phyloP scores from a whole-genome alignment of 2,888 invertebrate genomes.

The Rhogogaster chlorosoma region DNA sequence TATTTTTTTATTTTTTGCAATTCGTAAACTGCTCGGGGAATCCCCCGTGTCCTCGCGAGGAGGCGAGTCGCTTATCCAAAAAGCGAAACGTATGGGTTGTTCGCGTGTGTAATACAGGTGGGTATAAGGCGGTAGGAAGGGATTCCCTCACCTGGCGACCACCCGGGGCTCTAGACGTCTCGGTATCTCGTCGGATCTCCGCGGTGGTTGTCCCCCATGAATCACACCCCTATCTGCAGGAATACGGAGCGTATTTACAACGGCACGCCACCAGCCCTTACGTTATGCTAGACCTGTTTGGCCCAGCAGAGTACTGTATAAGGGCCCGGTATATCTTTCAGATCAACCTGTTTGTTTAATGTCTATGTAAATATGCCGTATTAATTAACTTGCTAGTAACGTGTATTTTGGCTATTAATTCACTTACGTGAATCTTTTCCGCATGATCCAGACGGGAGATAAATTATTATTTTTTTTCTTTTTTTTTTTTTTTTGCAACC shows the following conservation, averaged over 20 bases:
- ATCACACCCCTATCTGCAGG: slow-evolving; percentile 74
- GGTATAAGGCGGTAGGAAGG: neutral
- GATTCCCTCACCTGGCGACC: slow-evolving; percentile 41
- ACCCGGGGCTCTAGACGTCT: slow-evolving; percentile 63
- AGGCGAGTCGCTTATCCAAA: slow-evolving; percentile 48
- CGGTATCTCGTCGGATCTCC: slow-evolving; percentile 73
- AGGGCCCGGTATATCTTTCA: slow-evolving; percentile 69
- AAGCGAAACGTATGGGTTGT: slow-evolving; percentile 73
- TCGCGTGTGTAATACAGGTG: slow-evolving; percentile 69
- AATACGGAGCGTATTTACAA: slow-evolving; percentile 72
- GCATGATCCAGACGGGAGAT: slow-evolving; percentile 32
- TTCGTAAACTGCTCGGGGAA: neutral
- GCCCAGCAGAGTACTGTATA: neutral
- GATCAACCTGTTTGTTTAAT: slow-evolving; percentile 76
- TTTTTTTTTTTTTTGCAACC: neutral
- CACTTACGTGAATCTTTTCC: neutral
- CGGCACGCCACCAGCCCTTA: slow-evolving; percentile 65
- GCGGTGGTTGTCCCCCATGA: slow-evolving; percentile 73
- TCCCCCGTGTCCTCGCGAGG: neutral
- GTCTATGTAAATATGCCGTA: slow-evolving; percentile 76
- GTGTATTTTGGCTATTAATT: slow-evolving; percentile 71
- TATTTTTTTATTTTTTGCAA: neutral
- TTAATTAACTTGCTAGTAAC: slow-evolving; percentile 74
- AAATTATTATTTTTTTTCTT: neutral
- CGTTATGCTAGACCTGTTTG: slow-evolving; percentile 8